phyloP scores from a whole-genome alignment of 2,797 vertebrate species.

The Ispidina picta region DNA sequence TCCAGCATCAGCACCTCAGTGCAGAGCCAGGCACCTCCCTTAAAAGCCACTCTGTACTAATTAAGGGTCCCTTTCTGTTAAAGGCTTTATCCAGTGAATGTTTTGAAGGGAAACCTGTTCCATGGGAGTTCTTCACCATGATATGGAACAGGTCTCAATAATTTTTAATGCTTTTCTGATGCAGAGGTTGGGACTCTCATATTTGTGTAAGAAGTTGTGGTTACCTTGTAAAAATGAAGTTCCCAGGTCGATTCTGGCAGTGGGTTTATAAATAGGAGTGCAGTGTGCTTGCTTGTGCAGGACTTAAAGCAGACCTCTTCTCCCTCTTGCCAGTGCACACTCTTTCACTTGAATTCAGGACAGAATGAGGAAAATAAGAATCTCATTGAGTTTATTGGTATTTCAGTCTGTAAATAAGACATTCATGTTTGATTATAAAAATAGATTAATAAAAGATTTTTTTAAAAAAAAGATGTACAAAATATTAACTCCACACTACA shows the following conservation, averaged over 20 bases:
- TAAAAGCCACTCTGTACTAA: neutral
- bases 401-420: constrained; percentile 32
- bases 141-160: neutral
- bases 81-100: neutral
- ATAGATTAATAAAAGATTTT: constrained; percentile 20
- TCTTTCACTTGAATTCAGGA: neutral
- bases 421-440: constrained; percentile 30
- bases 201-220: neutral
- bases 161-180: neutral
- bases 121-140: neutral
- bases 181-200: neutral
- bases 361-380: neutral
- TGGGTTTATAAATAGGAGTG: neutral
- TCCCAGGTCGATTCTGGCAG: neutral
- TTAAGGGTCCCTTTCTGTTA: neutral
- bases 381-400: constrained; percentile 60
- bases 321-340: neutral
- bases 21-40: neutral
- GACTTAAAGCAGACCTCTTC: neutral
- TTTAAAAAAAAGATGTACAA: neutral
- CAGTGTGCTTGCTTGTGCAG: neutral
- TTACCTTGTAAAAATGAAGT: neutral
- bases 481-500: neutral
- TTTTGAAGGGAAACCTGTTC: neutral
- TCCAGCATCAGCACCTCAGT: neutral